A percentile compares a stretch with the other conserved stretches of the same genome.
Conservation (phyloP, 2,888 invertebrate species). For the Drosophila lutescens region DNA sequence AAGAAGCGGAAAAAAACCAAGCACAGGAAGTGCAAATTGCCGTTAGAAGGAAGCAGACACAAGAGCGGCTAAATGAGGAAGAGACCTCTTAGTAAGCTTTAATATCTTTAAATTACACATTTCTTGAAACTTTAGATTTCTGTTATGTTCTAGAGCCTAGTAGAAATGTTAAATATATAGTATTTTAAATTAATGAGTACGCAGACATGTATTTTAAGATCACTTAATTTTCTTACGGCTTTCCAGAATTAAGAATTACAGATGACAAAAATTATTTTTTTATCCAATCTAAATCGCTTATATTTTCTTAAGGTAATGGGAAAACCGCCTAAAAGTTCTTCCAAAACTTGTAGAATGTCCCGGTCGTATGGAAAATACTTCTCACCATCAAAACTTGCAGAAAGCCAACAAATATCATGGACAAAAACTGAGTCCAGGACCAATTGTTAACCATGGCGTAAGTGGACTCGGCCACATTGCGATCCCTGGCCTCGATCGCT, state of each 20-base stretch:
- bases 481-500: conserved; percentile 91
- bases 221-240: no score
- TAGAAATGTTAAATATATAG: no score
- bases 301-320: no score
- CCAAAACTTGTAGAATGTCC: conserved; percentile 80
- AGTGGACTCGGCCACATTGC: conserved; percentile 92
- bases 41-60: conserved; percentile 21
- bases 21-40: conserved; percentile 36
- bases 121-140: no score
- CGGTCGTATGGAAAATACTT: conserved; percentile 89
- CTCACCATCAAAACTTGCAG: conserved; percentile 91
- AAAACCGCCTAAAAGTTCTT: conserved; percentile 59
- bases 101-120: not conserved
- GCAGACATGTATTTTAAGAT: no score
- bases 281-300: no score
- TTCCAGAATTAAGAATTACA: no score
- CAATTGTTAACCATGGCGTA: conserved; percentile 91
- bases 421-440: conserved; percentile 89
- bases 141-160: no score
- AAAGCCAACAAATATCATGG: conserved; percentile 90
- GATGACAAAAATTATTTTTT: no score
- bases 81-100: not conserved
- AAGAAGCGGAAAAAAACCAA: conserved; percentile 26
- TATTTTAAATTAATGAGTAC: no score
- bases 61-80: conserved; percentile 12